These are phyloP conservation scores for Geotrypetes seraphini DNA, from an alignment of 2,797 vertebrate species.

Conservation along the genomic window DNA sequence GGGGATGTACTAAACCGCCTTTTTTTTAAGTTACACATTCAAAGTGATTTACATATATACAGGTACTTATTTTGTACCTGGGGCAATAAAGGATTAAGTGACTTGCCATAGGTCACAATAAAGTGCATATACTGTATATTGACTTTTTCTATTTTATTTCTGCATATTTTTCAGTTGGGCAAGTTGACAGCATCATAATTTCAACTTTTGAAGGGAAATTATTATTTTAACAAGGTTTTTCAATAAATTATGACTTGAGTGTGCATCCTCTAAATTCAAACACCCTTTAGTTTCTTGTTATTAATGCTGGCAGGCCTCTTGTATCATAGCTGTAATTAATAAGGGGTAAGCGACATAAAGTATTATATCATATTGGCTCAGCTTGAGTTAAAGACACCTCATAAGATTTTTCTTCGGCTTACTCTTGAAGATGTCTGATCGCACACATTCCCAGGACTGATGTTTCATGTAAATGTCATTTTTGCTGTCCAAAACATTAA, in stretches of 20 bases:
- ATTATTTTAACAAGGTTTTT: slow-evolving; percentile 14
- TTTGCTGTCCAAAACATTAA: slow-evolving; percentile 55
- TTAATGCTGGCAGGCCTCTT: slow-evolving; percentile 34
- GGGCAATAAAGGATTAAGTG: too few relatives aligned
- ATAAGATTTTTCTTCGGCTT: slow-evolving; percentile 22
- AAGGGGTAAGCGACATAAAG: slow-evolving; percentile 29
- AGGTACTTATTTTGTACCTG: too few relatives aligned
- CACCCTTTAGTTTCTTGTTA: slow-evolving; percentile 31
- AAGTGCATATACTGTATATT: too few relatives aligned
- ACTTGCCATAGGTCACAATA: too few relatives aligned
- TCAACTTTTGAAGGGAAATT: too few relatives aligned
- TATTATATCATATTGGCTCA: slow-evolving; percentile 26
- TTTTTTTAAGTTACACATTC: too few relatives aligned
- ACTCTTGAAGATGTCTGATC: slow-evolving; percentile 39
- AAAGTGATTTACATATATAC: too few relatives aligned
- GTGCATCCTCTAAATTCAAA: slow-evolving; percentile 40
- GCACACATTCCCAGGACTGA: slow-evolving; percentile 30
- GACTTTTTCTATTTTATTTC: too few relatives aligned
- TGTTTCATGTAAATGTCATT: slow-evolving; percentile 59
- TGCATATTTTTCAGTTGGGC: too few relatives aligned
- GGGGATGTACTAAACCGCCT: too few relatives aligned
- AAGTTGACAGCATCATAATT: too few relatives aligned
- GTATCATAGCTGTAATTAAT: slow-evolving; percentile 46
- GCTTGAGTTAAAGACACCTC: slow-evolving; percentile 36
- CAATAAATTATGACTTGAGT: slow-evolving; percentile 40